Evolutionary conservation across 2,797 vertebrate genomes (phyloP), one percentile per base, ranked within the genome.

Genomic region (Benthosema pterotum): DNA sequence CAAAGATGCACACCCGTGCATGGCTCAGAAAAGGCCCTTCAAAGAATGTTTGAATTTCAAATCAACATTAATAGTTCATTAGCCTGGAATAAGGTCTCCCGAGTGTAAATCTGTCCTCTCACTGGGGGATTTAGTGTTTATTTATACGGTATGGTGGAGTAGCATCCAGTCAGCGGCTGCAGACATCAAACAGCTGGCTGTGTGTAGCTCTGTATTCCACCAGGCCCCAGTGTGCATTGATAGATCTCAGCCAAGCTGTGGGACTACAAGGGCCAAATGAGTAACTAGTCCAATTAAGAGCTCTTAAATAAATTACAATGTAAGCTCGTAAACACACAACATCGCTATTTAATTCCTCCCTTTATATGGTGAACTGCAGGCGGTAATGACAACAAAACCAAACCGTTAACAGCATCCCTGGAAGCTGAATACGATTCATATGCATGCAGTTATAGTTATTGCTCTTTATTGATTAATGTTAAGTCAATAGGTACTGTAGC

Each of bases 201-300:
- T 82, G 79, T 86, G 64, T 47, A 80, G 80, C 80, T 83, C 74
- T 73, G 52, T 79, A 80, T 80, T 77, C 77, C 77, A 78, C 78
- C 74, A 82, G 78, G 72, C 83, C 87, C 79, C 63, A 80, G 82
- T 74, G 84, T 84, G 80, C 77, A 53, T 74, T 78, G 80, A 86
- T 82, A 54, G 82, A 79, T 80, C 75, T 80, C 63, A 60, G 46
- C 72, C 79, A 76, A 85, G 86, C 83, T 76, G 75, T 67, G 85
- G 84, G 89, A 89, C 84, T 75, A 69, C 11, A 17, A 78, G 77
- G 84, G 80, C 89, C 86, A 87, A 89, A 84, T 89, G 82, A 92
- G 82, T 88, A 81, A 88, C 87, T 87, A 78, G 79, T 85, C 87
- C 88, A 90, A 90, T 90, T 91, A 90, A 85, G 82, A 85, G 77